Evolutionary conservation across 64 coral and sea anemone genomes (phyloP).

Genomic region (Pocillopora damicornis): DNA sequence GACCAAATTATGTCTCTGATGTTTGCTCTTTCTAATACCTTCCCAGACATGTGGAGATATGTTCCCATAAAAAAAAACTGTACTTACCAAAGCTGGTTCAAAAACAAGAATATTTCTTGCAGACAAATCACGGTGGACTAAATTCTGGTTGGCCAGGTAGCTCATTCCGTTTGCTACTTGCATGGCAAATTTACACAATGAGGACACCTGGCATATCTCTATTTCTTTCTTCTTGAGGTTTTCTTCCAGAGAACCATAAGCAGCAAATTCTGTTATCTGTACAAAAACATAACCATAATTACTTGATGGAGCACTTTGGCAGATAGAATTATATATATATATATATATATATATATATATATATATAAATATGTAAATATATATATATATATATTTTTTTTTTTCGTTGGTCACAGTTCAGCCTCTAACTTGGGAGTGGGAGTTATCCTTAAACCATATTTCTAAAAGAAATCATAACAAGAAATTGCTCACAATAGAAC

Average conservation of each 20-base stretch:
- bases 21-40: too few species aligned
- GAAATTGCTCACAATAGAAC: too few species aligned
- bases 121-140: conserved; percentile 12
- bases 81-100: neutral
- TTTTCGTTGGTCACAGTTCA: too few species aligned
- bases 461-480: too few species aligned
- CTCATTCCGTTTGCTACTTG: conserved; percentile 14
- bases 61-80: neutral
- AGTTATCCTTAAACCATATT: too few species aligned
- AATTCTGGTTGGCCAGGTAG: conserved; percentile 19
- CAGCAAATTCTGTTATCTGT: conserved; percentile 16
- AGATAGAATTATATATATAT: too few species aligned
- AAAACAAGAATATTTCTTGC: conserved; percentile 27
- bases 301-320: too few species aligned
- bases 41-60: neutral
- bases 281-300: neutral
- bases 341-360: too few species aligned
- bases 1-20: too few species aligned
- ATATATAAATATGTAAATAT: too few species aligned
- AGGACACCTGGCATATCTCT: neutral
- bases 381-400: too few species aligned
- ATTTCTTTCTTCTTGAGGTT: conserved; percentile 12
- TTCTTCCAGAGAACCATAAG: neutral
- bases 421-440: too few species aligned
- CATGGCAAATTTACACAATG: neutral